Conservation (phyloP, 2,888 invertebrate species). For the Plagodis pulveraria region DNA sequence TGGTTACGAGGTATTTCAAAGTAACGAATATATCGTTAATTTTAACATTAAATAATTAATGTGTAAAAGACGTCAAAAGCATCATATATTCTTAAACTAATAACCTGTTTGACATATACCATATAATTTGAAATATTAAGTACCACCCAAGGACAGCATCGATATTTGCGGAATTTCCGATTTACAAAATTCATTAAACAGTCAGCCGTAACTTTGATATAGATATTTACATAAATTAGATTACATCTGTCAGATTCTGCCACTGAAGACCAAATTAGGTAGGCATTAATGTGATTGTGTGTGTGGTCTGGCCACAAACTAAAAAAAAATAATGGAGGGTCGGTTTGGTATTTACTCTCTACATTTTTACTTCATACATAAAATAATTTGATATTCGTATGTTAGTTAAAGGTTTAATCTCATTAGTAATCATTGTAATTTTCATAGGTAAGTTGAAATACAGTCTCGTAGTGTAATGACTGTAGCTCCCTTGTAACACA, state of each 20-base stretch:
- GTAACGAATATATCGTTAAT: slow-evolving; percentile 14
- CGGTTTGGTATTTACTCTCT: too few relatives aligned
- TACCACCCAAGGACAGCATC: slow-evolving; percentile 46
- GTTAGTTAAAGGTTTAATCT: too few relatives aligned
- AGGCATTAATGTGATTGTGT: slow-evolving; percentile 56
- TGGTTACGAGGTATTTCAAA: slow-evolving; percentile 15
- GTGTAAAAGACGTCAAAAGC: slow-evolving; percentile 11
- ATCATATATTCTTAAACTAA: slow-evolving; percentile 46
- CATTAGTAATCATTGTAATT: too few relatives aligned
- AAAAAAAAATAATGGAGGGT: not conserved
- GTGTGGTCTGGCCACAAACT: slow-evolving; percentile 52
- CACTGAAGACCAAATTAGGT: slow-evolving; percentile 64
- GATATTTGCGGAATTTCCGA: slow-evolving; percentile 77
- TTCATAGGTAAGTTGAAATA: too few relatives aligned
- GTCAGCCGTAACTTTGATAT: slow-evolving; percentile 55
- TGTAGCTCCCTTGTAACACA: too few relatives aligned
- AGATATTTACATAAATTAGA: slow-evolving; percentile 74
- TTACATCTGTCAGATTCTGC: slow-evolving; percentile 71
- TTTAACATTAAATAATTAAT: slow-evolving; percentile 9
- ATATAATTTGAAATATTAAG: not conserved
- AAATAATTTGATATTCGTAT: too few relatives aligned
- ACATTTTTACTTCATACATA: too few relatives aligned
- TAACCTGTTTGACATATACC: slow-evolving; percentile 42
- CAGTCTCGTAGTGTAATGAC: too few relatives aligned
- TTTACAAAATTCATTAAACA: slow-evolving; percentile 68